phyloP scores from a whole-genome alignment of 2,113 vertebrate species.

The Copsychus sechellarum region DNA sequence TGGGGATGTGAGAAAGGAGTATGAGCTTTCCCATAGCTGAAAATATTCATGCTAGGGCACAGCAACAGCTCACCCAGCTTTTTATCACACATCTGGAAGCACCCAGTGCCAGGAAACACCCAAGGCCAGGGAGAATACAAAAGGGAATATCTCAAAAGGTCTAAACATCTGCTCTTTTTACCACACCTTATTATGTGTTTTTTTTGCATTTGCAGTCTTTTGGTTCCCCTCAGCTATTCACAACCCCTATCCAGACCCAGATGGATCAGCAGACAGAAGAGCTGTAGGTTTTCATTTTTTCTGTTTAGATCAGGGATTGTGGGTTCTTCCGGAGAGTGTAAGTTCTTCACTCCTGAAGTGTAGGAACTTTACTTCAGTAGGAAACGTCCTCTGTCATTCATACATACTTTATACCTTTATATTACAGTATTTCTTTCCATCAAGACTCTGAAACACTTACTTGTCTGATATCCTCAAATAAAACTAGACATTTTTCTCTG shows the following conservation, averaged over 20 bases:
- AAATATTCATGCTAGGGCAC: neutral
- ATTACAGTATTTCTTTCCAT: neutral
- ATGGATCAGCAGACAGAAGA: neutral
- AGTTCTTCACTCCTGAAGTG: neutral
- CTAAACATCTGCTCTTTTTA: neutral
- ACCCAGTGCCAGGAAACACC: neutral
- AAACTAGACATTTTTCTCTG: neutral
- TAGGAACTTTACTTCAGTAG: neutral
- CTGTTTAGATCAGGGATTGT: neutral
- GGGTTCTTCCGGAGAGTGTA: neutral
- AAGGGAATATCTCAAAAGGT: neutral
- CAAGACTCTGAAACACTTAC: neutral
- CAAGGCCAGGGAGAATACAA: neutral
- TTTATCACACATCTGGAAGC: neutral
- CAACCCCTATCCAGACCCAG: neutral
- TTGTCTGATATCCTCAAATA: neutral
- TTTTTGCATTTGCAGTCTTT: neutral
- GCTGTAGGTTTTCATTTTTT: neutral
- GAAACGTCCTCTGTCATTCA: neutral
- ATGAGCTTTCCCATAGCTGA: neutral
- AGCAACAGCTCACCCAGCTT: neutral
- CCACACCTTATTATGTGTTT: neutral
- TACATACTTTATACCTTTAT: neutral
- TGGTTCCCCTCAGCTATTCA: neutral
- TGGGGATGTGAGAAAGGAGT: rapidly evolving